Percentiles rank a stretch among this genome's conserved stretches.
Evolutionary conservation across 35 echinoderm and acorn worm genomes (phyloP).

Genomic region (Nesometra sesokonis): DNA sequence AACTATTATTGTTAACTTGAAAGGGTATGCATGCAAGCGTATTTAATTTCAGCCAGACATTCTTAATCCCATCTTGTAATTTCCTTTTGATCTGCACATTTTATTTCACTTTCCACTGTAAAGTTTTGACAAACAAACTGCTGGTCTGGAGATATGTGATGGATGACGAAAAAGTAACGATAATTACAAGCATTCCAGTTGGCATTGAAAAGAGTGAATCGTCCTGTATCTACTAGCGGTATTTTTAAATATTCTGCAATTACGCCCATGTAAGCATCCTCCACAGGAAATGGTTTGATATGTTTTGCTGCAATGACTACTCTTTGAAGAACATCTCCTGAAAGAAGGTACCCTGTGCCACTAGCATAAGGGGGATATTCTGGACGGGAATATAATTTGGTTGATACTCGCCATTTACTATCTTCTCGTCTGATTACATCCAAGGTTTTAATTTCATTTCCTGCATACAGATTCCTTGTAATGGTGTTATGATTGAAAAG

Average conservation of each 20-base stretch:
- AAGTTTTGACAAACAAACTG: conserved; percentile 67
- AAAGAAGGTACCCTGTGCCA: conserved; percentile 74
- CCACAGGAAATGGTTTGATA: conserved; percentile 45
- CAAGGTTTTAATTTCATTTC: conserved; percentile 4
- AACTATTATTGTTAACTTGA: no score
- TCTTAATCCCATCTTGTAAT: conserved; percentile 19
- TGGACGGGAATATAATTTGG: conserved; percentile 2
- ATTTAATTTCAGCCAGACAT: no score
- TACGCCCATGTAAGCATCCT: conserved; percentile 82
- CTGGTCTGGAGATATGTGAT: conserved; percentile 52
- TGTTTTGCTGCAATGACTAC: conserved; percentile 41
- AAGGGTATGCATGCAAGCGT: no score
- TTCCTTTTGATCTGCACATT: conserved; percentile 16
- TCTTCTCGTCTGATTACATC: conserved; percentile 17
- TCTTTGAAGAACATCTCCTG: conserved; percentile 56
- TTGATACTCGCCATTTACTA: conserved; percentile 38
- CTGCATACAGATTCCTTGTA: conserved; percentile 51
- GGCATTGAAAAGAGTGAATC: conserved; percentile 65
- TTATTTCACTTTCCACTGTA: conserved; percentile 39
- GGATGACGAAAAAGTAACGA: conserved; percentile 75
- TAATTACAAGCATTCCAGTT: conserved; percentile 93
- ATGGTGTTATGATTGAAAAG: conserved; percentile 42
- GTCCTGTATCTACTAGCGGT: conserved; percentile 43
- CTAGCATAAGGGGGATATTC: conserved; percentile 58
- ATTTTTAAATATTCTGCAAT: conserved; percentile 32